These are phyloP conservation scores for Colius striatus DNA, from an alignment of 2,113 vertebrate species.

Conservation along the genomic window DNA sequence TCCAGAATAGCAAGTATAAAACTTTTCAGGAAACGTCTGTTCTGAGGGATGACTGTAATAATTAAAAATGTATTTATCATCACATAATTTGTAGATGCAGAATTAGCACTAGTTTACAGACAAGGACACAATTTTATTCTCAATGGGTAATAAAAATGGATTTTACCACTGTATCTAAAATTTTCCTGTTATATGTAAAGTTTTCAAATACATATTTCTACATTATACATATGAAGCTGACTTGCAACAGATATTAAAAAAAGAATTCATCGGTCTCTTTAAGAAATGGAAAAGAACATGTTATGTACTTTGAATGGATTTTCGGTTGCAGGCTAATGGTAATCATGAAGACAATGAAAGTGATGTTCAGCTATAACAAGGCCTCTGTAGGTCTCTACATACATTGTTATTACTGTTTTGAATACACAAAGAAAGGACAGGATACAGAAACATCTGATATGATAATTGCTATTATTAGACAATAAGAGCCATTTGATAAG, in stretches of 20 bases:
- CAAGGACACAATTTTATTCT: conserved; percentile 26
- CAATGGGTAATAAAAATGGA: not conserved
- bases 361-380: not conserved
- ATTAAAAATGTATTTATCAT: conserved; percentile 64
- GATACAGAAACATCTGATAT: not conserved
- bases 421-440: not conserved
- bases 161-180: not conserved
- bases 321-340: not conserved
- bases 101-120: conserved; percentile 33
- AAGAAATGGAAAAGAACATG: not conserved
- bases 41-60: conserved; percentile 11
- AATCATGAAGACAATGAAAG: not conserved
- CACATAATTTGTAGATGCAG: conserved; percentile 44
- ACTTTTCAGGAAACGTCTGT: conserved; percentile 63
- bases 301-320: not conserved
- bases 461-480: not conserved
- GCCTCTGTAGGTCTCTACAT: not conserved
- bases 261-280: not conserved
- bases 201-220: not conserved
- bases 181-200: not conserved
- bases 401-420: not conserved
- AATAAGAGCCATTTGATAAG: not conserved
- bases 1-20: conserved; percentile 17
- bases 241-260: not conserved
- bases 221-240: not conserved